Evolutionary conservation across 1,140 invertebrate species (phyloP), one percentile per base, ranked within the genome.

Genomic region (Wiebesia pumilae): DNA sequence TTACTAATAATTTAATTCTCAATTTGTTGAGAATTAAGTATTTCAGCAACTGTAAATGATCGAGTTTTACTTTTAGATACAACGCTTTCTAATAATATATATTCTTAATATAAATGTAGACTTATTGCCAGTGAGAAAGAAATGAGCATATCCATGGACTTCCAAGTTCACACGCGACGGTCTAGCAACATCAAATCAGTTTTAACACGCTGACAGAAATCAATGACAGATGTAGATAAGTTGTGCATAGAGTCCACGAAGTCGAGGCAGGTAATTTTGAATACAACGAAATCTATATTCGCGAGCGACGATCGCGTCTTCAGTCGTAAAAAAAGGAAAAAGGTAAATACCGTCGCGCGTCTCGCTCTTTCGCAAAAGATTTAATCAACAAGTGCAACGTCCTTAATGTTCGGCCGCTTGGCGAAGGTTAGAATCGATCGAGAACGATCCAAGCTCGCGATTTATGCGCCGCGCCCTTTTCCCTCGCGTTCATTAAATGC

Each of bases 341-440:
- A 12, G 43, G 4, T 4, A 47, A 47, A 47, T 7, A 47, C 16
- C 7, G 51, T 27, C 3, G 24, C 24, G 58, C 3, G 27, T 21
- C 24, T 62, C 58, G 24, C 24, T 62, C 24, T 21, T 19, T 69
- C n/a, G 75, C 83, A 65, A 47, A 81, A 77, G 71, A 27, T 21
- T 24, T 40, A 77, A 82, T 82, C 80, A 82, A 77, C 80, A 82
- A 86, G 85, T 82, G 85, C 85, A 86, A 82, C 38, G 75, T 67
- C 58, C 83, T 38, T 43, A 78, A 30, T 35, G 47, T 43, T 16
- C 71, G 27, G 27, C 33, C 77, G 6, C 21, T 47, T 4, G 47
- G 51, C 67, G 85, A 86, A 82, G 85, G 71, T 82, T 86, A 78
- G 14, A 24, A 86, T 81, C 79, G 80, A 86, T 82, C 79, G 43